Evolutionary conservation across 2,113 vertebrate species (phyloP), one percentile per base, ranked within the genome.

Genomic region (Acanthochromis polyacanthus): DNA sequence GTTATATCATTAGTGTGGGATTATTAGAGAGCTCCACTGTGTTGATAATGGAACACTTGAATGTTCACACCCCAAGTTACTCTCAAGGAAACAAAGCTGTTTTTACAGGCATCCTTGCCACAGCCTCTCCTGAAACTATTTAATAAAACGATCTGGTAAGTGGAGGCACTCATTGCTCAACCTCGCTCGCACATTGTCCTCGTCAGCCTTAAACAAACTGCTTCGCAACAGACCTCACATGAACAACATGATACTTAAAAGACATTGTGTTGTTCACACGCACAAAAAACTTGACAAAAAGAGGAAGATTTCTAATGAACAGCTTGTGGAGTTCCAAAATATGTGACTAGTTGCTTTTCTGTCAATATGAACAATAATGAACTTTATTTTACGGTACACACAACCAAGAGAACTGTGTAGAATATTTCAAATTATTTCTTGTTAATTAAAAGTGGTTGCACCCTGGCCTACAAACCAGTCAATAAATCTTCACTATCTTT

Each of bases 51-150:
- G 14, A 60, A 19, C 11, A 48, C 45, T 55, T 22, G 62, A 45
- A 17, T 19, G 17, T 61, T 28, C 46, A 63, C 74, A 60, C 15
- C 17, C 28, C 0, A 11, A 9, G 20, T 28, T 23, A 64, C 14
- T 38, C 9, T 23, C 5, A 66, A 38, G 38, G 45, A 57, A 57
- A 25, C 0, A 45, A 56, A 62, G 17, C 1, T 28, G 36, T n/a
- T 28, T 43, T 51, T 14, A 32, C 3, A 45, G 17, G 4, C 6
- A 56, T 56, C 8, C 48, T 79, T 66, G 19, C 63, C 17, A 70
- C 59, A 70, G 36, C 17, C n/a, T 75, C 62, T 80, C 38, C 51
- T 68, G 10, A 50, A 84, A 61, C 36, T 15, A 4, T 20, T 53
- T 25, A 15, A 25, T 45, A 12, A 40, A 78, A 73, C 15, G 43